Evolutionary conservation across 2,113 vertebrate genomes (phyloP), one percentile per base, ranked within the genome.

Genomic region (Oxyura jamaicensis): DNA sequence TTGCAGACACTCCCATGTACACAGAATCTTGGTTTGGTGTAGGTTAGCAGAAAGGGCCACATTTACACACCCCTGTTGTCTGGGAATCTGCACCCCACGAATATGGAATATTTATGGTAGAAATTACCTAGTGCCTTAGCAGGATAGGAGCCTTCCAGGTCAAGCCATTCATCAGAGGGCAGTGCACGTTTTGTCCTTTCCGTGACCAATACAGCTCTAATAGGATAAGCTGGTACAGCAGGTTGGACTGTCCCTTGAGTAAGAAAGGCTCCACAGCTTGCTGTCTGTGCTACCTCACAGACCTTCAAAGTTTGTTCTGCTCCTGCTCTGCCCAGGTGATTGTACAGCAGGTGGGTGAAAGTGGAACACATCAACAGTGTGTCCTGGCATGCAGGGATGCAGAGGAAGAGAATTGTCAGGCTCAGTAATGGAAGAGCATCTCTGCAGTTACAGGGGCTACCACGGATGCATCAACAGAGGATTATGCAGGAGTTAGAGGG

Each of bases 371-470:
- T 42, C 35, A 33, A 13, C 72, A 88, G 35, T 20, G 46, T 55
- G 17, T 71, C 25, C 68, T 81, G 65, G 36, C 63, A 75, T 0
- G 12, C 4, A 17, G 52, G 23, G 25, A 69, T 36, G 42, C 19
- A 22, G 21, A 83, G 62, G 68, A 56, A 73, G 41, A 68, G 39
- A 13, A 77, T 1, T 91, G 58, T 72, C 17, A 46, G 66, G 26
- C 42, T 73, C 6, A 52, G 3, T 10, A 22, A 36, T 42, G 68
- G 52, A 88, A 60, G 22, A 72, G 12, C 18, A 78, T 52, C 23
- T 86, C 65, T 86, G 42, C 39, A 75, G 35, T 91, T 84, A 65
- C 31, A 86, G 63, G 14, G 36, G 21, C 74, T 92, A 62, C 52
- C 52, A 23, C 68, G 87, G 74, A 42, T 58, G 13, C 76, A 85